phyloP scores from a whole-genome alignment of 1,140 invertebrate genomes.

The Cecropterus lyciades region DNA sequence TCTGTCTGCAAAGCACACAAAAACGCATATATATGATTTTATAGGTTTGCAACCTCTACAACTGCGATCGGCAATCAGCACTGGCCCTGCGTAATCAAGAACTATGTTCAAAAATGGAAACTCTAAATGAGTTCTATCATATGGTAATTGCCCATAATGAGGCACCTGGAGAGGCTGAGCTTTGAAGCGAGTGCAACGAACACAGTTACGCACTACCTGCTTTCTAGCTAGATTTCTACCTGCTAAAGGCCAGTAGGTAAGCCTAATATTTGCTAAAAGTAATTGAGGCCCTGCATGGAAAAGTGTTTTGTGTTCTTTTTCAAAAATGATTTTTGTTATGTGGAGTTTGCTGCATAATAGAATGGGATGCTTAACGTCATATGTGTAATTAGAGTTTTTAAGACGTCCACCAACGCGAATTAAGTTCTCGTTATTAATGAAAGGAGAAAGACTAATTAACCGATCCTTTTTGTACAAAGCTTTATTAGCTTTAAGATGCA shows the following conservation, averaged over 20 bases:
- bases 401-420: too few species aligned
- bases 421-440: slow-evolving; percentile 59
- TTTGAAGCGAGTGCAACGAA: too few species aligned
- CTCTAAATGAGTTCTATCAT: slow-evolving; percentile 21
- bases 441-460: slow-evolving; percentile 50
- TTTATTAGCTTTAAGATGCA: slow-evolving; percentile 16
- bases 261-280: too few species aligned
- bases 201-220: too few species aligned
- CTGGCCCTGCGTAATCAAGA: slow-evolving; percentile 30
- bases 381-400: too few species aligned
- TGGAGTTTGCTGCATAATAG: slow-evolving; percentile 40
- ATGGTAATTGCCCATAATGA: slow-evolving; percentile 23
- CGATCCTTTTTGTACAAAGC: slow-evolving; percentile 36
- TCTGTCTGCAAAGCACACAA: too few species aligned
- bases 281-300: too few species aligned
- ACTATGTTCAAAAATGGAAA: slow-evolving; percentile 26
- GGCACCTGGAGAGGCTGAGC: too few species aligned
- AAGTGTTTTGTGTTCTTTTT: slow-evolving; percentile 15
- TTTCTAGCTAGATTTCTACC: slow-evolving; percentile 16
- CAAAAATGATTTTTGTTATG: slow-evolving; percentile 33
- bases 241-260: slow-evolving; percentile 19
- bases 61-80: slow-evolving; percentile 23
- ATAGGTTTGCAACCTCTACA: slow-evolving; percentile 14
- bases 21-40: slow-evolving; percentile 19
- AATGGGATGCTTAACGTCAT: too few species aligned